Evolutionary conservation across 2,113 vertebrate species (phyloP).

Genomic region (Pluvialis apricaria): DNA sequence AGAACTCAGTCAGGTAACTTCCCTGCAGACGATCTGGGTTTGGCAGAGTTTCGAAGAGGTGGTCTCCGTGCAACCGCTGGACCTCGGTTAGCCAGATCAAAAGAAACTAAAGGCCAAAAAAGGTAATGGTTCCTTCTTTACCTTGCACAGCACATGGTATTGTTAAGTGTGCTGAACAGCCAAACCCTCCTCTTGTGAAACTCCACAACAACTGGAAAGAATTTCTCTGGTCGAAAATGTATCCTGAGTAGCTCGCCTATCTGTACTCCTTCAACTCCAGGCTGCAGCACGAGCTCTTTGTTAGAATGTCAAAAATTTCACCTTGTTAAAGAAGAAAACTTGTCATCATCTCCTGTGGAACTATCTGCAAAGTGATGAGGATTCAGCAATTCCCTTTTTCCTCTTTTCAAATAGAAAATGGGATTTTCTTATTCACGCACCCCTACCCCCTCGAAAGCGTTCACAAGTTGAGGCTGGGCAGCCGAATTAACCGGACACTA

Average conservation of each 20-base stretch:
- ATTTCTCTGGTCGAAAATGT: not conserved
- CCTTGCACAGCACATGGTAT: not conserved
- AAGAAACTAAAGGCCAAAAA: slow-evolving; percentile 80
- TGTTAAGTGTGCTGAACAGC: not conserved
- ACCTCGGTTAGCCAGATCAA: slow-evolving; percentile 86
- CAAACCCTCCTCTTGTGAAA: not conserved
- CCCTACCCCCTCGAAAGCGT: accelerated
- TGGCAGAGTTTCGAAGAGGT: slow-evolving; percentile 87
- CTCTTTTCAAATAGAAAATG: not conserved
- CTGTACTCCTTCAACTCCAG: not conserved
- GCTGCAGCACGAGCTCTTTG: not conserved
- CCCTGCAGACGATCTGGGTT: slow-evolving; percentile 81
- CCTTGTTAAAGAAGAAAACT: not conserved
- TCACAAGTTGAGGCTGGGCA: not conserved
- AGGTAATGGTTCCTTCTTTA: slow-evolving; percentile 49
- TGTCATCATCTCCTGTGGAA: not conserved
- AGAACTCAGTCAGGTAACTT: slow-evolving; percentile 93
- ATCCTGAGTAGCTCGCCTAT: not conserved
- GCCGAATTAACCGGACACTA: not conserved
- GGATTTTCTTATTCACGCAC: not conserved
- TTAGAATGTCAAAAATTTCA: not conserved
- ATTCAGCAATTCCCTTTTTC: not conserved
- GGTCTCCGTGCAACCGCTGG: slow-evolving; percentile 96
- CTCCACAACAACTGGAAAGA: not conserved
- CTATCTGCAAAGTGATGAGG: not conserved